Conservation (phyloP, 2,797 vertebrate genomes). For the Trichosurus vulpecula region DNA sequence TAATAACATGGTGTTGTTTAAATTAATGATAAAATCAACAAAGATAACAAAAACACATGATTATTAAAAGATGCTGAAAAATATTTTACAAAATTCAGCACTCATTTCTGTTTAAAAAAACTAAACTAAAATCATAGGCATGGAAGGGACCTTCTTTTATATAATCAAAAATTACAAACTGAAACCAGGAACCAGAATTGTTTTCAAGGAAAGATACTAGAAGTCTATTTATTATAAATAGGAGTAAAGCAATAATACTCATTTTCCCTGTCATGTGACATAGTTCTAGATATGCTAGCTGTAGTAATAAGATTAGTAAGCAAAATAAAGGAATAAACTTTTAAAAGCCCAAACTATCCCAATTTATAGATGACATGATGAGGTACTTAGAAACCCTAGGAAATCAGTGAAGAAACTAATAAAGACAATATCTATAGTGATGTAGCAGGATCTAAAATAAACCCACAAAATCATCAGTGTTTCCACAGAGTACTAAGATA, state of each 20-base stretch:
- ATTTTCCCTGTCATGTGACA: not conserved
- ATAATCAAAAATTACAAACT: not conserved
- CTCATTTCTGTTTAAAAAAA: not conserved
- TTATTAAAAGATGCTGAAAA: not conserved
- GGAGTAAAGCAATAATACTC: not conserved
- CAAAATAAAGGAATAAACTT: not conserved
- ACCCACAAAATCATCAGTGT: not conserved
- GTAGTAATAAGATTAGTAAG: not conserved
- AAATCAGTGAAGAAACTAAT: not conserved
- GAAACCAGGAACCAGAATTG: not conserved
- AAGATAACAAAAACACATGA: not conserved
- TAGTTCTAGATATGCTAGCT: not conserved
- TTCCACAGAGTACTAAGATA: not conserved
- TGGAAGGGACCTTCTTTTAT: not conserved
- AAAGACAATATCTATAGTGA: not conserved
- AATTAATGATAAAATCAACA: not conserved
- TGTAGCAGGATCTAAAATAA: not conserved
- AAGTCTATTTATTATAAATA: not conserved
- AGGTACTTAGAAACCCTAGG: not conserved
- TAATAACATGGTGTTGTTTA: not conserved
- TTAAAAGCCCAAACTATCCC: not conserved
- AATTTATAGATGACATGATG: not conserved
- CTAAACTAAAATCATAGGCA: not conserved
- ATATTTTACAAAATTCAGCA: not conserved
- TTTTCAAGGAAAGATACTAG: not conserved